phyloP scores from a whole-genome alignment of 2,113 vertebrate genomes.

The Hippoglossus stenolepis region DNA sequence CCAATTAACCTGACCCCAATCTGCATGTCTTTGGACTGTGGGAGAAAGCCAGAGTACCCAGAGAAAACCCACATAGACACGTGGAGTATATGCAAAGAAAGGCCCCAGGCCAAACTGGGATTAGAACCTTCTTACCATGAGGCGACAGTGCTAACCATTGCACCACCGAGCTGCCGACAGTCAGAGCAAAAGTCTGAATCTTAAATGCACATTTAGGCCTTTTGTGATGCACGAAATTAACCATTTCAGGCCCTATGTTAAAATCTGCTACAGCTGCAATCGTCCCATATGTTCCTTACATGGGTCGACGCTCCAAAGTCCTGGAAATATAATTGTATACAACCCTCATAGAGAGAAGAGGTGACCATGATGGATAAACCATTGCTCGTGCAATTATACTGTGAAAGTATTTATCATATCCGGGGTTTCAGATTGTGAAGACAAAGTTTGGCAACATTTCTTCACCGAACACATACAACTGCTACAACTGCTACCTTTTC shows the following conservation, averaged over 20 bases:
- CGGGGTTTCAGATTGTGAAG: background rate
- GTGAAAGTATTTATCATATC: background rate
- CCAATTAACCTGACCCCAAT: no score
- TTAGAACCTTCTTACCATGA: no score
- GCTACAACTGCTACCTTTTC: constrained; percentile 11
- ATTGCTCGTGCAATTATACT: background rate
- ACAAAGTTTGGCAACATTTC: constrained; percentile 27
- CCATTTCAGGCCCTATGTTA: no score
- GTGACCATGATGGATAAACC: background rate
- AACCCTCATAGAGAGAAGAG: background rate
- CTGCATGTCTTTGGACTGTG: no score
- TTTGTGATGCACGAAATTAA: no score
- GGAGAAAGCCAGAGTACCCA: no score
- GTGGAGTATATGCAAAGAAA: background rate
- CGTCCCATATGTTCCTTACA: background rate
- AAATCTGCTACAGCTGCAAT: background rate
- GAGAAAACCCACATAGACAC: background rate
- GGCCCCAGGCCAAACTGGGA: no score
- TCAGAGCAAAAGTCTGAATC: no score
- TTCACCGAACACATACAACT: constrained; percentile 18
- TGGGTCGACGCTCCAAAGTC: accelerated
- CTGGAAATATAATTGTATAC: no score
- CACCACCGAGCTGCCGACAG: no score
- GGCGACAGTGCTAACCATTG: no score
- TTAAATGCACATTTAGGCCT: no score